Conservation (phyloP, 2,113 vertebrate species). For the Marmota flaviventris region DNA sequence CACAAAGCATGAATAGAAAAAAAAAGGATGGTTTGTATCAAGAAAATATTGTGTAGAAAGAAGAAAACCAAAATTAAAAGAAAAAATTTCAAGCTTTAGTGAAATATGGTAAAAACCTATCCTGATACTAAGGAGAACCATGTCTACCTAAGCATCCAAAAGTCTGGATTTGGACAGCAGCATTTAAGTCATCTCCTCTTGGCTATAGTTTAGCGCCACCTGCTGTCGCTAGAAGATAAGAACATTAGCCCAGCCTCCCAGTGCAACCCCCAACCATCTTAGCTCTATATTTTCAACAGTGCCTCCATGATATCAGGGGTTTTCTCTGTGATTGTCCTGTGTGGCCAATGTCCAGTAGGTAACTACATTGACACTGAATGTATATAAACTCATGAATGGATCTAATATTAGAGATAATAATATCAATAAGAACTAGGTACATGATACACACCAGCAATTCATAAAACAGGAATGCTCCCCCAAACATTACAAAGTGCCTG, state of each 20-base stretch:
- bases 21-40: background rate
- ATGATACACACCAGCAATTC: background rate
- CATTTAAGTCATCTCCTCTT: background rate
- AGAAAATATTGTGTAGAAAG: background rate
- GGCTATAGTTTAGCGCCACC: conserved; percentile 53
- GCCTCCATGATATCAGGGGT: background rate
- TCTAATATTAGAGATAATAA: background rate
- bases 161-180: background rate
- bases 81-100: background rate
- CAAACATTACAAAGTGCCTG: background rate
- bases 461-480: background rate
- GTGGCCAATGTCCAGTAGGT: background rate
- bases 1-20: background rate
- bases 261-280: background rate
- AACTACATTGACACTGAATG: no score
- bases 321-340: background rate
- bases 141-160: background rate
- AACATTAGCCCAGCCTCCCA: background rate
- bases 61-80: conserved; percentile 30
- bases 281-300: background rate
- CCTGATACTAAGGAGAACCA: no score
- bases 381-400: background rate
- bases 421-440: background rate
- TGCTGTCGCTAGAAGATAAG: conserved; percentile 14
- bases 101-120: background rate